Conservation (phyloP, 2,113 vertebrate species). For the Leucosticte australis region DNA sequence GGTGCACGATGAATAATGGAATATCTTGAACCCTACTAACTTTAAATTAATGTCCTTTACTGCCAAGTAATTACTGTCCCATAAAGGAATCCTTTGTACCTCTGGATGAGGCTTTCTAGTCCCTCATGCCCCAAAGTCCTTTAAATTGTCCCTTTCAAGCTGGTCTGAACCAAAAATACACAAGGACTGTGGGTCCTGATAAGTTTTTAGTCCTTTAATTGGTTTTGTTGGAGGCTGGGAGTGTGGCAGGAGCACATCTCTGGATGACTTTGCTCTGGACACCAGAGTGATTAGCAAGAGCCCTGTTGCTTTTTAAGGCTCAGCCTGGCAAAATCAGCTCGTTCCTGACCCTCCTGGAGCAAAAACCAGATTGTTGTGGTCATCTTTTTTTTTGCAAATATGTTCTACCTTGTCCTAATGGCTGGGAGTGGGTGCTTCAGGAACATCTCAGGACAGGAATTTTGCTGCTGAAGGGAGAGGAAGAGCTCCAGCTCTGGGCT, state of each 20-base stretch:
- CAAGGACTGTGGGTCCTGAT: neutral
- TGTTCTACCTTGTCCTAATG: neutral
- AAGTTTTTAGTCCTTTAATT: neutral
- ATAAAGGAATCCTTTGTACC: constrained; percentile 2
- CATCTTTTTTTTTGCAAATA: neutral
- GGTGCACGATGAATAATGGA: neutral
- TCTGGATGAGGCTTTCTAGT: neutral
- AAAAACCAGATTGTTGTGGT: neutral
- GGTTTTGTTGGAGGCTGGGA: neutral
- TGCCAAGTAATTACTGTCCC: constrained; percentile 46
- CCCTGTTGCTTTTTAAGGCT: neutral
- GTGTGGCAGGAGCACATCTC: neutral
- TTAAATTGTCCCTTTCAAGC: constrained; percentile 9
- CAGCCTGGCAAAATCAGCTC: neutral
- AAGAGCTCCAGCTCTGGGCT: neutral
- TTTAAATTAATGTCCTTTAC: neutral
- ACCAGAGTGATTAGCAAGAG: neutral
- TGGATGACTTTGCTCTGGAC: neutral
- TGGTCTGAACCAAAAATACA: neutral
- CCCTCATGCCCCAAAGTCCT: neutral
- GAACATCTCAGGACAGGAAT: neutral
- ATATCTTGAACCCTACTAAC: neutral
- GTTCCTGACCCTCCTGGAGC: neutral
- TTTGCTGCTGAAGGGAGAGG: neutral
- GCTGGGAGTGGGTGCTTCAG: neutral